Base-by-base conservation (phyloP, 1,140 invertebrate genomes). In the Zophobas atratus region DNA sequence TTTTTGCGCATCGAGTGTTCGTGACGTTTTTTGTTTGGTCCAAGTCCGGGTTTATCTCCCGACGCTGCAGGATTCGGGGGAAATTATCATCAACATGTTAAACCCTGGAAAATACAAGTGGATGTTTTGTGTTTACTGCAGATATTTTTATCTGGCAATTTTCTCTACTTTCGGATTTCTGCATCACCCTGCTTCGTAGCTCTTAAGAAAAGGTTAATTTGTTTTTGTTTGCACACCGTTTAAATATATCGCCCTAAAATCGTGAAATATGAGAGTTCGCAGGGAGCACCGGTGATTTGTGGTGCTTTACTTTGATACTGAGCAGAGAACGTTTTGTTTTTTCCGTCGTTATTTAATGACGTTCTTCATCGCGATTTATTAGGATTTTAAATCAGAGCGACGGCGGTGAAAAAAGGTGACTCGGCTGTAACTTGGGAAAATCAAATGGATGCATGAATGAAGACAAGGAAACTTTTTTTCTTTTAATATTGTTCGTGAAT, bases 51-150 rank as follows among this genome's bases (percentile, higher is more conserved):
- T 43, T 73, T 73, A 73, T 73, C 71, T 72, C 51, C 41, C 49
- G 49, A 49, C n/a, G 43, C 35, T 8, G 41, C 51, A 73, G 51
- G 49, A 73, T 73, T 73, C 71, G 39, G 33, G 49, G 51, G 51
- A 73, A 73, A 73, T 73, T 73, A 73, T 73, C 71, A 56, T 73
- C 71, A 73, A 73, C 71, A 73, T 43, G 71, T 55, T 73, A 53
- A 73, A 55, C 32, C 49, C 34, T 56, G 51, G 51, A 20, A 73
- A 73, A 73, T 73, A 73, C 71, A 73, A 56, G 71, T 73, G 71
- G 71, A 73, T 73, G 71, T 73, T 73, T 56, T 46, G 41, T 73
- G 60, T 41, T 67, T 67, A 67, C 60, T 67, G 60, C 49, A 67
- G 60, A 67, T 67, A 67, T 67, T 67, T 67, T 67, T 67, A 67